Base-by-base conservation (phyloP, 2,888 invertebrate genomes). In the Heliconius cydno region DNA sequence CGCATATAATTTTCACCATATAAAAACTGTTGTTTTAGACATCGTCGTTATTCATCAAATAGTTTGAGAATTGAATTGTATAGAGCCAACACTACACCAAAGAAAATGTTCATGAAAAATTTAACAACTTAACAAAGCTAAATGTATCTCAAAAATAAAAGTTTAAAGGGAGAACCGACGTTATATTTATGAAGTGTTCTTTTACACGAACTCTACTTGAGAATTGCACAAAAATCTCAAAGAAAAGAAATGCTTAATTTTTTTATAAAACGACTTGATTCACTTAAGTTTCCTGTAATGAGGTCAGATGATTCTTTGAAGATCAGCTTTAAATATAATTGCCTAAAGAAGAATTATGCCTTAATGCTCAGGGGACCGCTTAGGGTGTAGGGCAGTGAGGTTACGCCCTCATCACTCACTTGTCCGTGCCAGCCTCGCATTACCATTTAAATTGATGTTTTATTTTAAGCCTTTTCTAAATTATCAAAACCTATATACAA, bases 361-460 rank as follows among this genome's bases (percentile, higher is more conserved):
- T 91, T 90, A 89, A 90, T 91, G 87, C 91, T 87, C 87, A 76
- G 79, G 88, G 89, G 92, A 85, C 85, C 88, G 87, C 89, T 92
- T 90, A 90, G 89, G 87, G 86, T 84, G 84, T 78, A 84, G 85
- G 87, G 87, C 85, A 87, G 86, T 86, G 86, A 87, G 89, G 87
- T 88, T 87, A 84, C 82, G 88, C 86, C 90, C 91, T 85, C 90
- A 92, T 92, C 93, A 92, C 87, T 93, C 93, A 92, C 90, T 91
- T 92, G 92, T 92, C 93, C 80, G 52, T 74, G 81, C 82, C 90
- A 89, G 78, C 81, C 83, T 88, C 86, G 86, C 88, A 92, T 92
- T 92, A 92, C 90, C 90, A 92, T 92, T 89, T 90, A 92, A 92
- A 93, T 93, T 93, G 92, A 93, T 91, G 89, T 88, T 82, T 79